Base-by-base conservation (phyloP, 2,113 vertebrate genomes). In the Lates calcarifer region DNA sequence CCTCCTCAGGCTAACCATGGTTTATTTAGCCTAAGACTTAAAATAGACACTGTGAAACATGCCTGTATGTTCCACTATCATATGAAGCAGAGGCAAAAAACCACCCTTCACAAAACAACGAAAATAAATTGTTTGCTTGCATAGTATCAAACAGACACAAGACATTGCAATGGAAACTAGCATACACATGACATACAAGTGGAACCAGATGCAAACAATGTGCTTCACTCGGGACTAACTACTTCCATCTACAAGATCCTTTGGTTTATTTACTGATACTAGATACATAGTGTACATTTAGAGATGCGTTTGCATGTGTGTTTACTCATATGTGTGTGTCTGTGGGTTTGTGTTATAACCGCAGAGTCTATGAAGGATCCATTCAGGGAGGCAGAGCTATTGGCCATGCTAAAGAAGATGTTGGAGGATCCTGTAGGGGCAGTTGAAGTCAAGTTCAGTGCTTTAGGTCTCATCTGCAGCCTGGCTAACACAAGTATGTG, bases 381-480 rank as follows among this genome's bases (percentile, higher is more conserved):
- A 1, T 96, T 96, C 63, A 90, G 87, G 60, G 95, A 95, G 67
- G 91, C 93, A 0, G 91, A 94, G 79, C 90, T 97, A 24, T 75
- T 97, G 55, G 89, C 93, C 66, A 94, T 88, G 49, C 89, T 97
- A 73, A 95, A 97, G 81, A 95, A 93, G 77, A 94, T 96, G 90
- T 83, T 98, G 74, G 95, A 90, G 60, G 96, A 96, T 67, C 95
- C 95, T 6, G 91, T 89, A 1, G 95, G 95, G 37, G 95, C 95
- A 1, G 94, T 96, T 2, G 96, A 98, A 71, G 96, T 97, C 93
- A 96, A 97, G 92, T 96, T 95, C 81, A 97, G 95, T 55, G 93
- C 96, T 69, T 87, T 97, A 76, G 92, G 94, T 28, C 96, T 97
- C 70, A 77, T 97, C 90, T 96, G 96, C 93, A 96, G 95, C 83